Conservation (phyloP, 2,888 invertebrate genomes). For the Eueremaeus valkanovi region DNA sequence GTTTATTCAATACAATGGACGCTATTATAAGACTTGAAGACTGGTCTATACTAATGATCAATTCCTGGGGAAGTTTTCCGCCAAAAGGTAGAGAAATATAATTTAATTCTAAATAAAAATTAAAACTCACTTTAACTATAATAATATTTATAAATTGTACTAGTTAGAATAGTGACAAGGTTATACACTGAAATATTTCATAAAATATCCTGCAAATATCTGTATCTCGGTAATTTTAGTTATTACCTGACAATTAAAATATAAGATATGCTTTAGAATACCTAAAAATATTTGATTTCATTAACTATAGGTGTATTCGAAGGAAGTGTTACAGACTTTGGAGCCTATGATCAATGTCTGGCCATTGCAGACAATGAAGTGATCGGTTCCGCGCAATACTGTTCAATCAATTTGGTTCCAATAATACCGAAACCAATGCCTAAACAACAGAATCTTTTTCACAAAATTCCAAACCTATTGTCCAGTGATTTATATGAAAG, state of each 20-base stretch:
- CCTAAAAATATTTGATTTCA: not conserved
- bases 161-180: no score
- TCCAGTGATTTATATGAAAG: not conserved
- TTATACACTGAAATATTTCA: no score
- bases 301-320: conserved; percentile 17
- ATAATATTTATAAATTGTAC: no score
- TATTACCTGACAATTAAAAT: no score
- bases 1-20: not conserved
- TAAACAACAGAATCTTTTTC: conserved; percentile 26
- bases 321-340: conserved; percentile 38
- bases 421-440: conserved; percentile 35
- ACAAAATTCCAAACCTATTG: not conserved
- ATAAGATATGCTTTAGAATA: no score
- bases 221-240: no score
- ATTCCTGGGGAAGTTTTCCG: conserved; percentile 38
- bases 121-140: no score
- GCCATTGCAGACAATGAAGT: not conserved
- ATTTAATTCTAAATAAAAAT: no score
- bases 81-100: not conserved
- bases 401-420: conserved; percentile 6
- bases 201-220: no score
- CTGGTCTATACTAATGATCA: conserved; percentile 6
- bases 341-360: conserved; percentile 41
- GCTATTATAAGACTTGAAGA: not conserved
- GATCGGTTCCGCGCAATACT: conserved; percentile 15